Conservation (phyloP, 92 coral and sea anemone species). For the Porites lobata region DNA sequence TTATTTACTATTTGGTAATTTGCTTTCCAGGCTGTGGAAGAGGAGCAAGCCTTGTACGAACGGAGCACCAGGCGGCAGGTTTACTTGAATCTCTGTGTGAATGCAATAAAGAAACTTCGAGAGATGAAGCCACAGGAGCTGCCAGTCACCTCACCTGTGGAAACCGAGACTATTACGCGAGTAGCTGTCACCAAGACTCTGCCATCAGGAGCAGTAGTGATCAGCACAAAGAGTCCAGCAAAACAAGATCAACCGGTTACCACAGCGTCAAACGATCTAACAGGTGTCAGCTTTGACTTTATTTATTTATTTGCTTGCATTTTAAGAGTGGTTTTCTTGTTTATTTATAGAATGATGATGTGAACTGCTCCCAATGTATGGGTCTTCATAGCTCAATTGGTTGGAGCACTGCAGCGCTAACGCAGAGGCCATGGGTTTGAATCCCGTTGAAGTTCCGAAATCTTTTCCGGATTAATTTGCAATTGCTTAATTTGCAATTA, state of each 20-base stretch:
- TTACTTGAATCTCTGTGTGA: constrained; percentile 92
- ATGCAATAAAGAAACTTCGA: constrained; percentile 91
- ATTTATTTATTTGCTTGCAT: background rate
- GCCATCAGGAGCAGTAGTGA: constrained; percentile 48
- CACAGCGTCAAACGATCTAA: constrained; percentile 13
- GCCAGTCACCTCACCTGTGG: constrained; percentile 46
- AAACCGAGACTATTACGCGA: constrained; percentile 18
- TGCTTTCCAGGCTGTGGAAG: constrained; percentile 83
- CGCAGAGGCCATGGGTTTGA: no score
- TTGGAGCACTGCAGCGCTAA: no score
- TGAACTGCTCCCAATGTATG: no score
- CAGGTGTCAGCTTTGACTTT: constrained; percentile 10
- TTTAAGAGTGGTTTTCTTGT: no score
- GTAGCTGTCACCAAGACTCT: constrained; percentile 35
- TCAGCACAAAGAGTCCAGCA: constrained; percentile 44
- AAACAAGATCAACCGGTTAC: constrained; percentile 19
- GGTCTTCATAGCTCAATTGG: no score
- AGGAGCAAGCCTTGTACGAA: constrained; percentile 82
- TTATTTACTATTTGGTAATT: background rate
- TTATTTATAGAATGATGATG: no score
- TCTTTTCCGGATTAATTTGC: no score
- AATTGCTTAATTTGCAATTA: no score
- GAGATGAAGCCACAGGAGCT: constrained; percentile 25
- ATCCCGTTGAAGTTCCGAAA: no score
- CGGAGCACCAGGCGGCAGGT: constrained; percentile 90